phyloP scores from a whole-genome alignment of 2,888 invertebrate species.

The Frankliniella intonsa region DNA sequence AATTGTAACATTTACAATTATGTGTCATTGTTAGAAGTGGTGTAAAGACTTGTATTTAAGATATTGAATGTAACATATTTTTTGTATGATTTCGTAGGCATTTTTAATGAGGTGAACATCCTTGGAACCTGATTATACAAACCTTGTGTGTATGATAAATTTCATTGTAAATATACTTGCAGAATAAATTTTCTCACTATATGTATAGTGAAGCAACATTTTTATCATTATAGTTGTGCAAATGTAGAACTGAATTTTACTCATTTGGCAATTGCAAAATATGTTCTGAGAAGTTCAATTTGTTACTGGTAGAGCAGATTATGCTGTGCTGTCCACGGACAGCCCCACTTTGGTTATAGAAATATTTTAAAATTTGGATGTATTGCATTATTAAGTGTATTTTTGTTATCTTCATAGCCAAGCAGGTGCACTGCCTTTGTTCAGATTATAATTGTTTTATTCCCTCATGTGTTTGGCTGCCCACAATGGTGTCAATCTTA shows the following conservation, averaged over 20 bases:
- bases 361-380: too few species aligned
- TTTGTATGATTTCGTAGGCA: constrained; percentile 18
- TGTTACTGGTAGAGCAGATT: not conserved
- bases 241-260: not conserved
- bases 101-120: not conserved
- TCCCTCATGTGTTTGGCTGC: too few species aligned
- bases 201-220: constrained; percentile 17
- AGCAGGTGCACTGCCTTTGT: too few species aligned
- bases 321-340: not conserved
- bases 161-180: not conserved
- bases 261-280: not conserved
- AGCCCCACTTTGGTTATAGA: not conserved
- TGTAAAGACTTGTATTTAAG: constrained; percentile 27
- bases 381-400: too few species aligned
- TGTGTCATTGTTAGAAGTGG: not conserved
- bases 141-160: constrained; percentile 5
- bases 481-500: too few species aligned
- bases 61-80: constrained; percentile 19
- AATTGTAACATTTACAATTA: constrained; percentile 13
- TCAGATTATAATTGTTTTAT: too few species aligned
- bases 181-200: constrained; percentile 13
- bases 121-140: not conserved
- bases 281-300: too few species aligned
- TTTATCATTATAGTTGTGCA: not conserved
- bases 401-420: too few species aligned